phyloP scores from a whole-genome alignment of 2,797 vertebrate genomes.

The Meriones psammophilus region DNA sequence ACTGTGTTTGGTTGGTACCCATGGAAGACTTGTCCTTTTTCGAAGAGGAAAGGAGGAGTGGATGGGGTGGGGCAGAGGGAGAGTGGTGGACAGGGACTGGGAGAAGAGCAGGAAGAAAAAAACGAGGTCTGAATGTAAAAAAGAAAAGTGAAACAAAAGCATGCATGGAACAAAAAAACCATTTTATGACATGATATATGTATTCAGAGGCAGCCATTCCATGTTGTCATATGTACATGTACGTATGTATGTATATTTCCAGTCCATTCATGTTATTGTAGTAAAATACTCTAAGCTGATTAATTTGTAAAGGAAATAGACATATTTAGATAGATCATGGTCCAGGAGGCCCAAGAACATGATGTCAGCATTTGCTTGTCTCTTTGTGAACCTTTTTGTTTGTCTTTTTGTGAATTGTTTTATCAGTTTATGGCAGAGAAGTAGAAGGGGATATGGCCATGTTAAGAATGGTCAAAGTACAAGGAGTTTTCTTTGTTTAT shows the following conservation, averaged over 20 bases:
- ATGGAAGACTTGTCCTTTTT: no score
- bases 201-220: background rate
- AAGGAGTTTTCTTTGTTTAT: background rate
- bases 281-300: background rate
- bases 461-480: no score
- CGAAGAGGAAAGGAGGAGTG: no score
- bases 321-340: background rate
- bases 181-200: no score
- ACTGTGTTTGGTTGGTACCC: no score
- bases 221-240: background rate
- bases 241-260: background rate
- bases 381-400: background rate
- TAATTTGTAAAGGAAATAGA: background rate
- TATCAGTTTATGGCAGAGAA: background rate
- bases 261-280: background rate
- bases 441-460: background rate
- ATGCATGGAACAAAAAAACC: no score
- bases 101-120: no score
- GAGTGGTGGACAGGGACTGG: no score
- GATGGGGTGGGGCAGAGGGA: no score
- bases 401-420: background rate
- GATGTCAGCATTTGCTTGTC: background rate
- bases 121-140: no score
- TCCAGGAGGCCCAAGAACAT: background rate
- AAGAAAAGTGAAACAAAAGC: no score